Evolutionary conservation across 2,797 vertebrate genomes (phyloP).

Genomic region (Fundulus diaphanus): DNA sequence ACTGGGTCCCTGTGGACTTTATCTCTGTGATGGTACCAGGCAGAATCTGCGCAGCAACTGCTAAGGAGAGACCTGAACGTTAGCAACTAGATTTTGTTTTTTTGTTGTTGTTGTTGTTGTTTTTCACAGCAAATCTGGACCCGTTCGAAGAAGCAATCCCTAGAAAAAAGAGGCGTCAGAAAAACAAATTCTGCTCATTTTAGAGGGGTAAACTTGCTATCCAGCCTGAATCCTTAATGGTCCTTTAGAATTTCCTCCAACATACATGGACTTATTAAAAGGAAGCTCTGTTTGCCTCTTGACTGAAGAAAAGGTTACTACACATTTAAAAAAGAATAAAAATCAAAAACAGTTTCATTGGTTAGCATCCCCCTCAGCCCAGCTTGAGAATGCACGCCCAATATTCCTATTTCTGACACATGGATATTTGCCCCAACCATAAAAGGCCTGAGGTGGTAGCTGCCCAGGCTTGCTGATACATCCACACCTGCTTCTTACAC

Average conservation of each 20-base stretch:
- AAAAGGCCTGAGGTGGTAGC: background rate
- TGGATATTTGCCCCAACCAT: background rate
- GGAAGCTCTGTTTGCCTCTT: background rate
- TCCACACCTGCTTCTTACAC: slow-evolving; percentile 51
- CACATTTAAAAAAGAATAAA: too few relatives aligned
- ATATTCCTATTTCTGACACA: background rate
- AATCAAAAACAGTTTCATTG: too few relatives aligned
- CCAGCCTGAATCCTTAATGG: background rate
- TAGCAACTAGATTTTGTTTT: too few relatives aligned
- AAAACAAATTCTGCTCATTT: background rate
- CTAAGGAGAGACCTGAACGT: too few relatives aligned
- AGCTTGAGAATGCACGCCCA: background rate
- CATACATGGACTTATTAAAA: background rate
- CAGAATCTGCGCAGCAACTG: too few relatives aligned
- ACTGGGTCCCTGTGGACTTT: background rate
- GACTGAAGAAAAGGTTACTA: background rate
- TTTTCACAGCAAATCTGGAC: too few relatives aligned
- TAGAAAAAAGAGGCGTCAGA: background rate
- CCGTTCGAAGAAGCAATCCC: too few relatives aligned
- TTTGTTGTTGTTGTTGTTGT: too few relatives aligned
- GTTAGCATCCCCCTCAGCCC: too few relatives aligned
- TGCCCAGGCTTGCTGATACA: slow-evolving; percentile 41
- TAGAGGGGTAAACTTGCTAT: background rate
- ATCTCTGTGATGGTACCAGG: too few relatives aligned
- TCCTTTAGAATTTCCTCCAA: background rate